phyloP scores from a whole-genome alignment of 2,113 vertebrate species.

The Opisthocomus hoazin region DNA sequence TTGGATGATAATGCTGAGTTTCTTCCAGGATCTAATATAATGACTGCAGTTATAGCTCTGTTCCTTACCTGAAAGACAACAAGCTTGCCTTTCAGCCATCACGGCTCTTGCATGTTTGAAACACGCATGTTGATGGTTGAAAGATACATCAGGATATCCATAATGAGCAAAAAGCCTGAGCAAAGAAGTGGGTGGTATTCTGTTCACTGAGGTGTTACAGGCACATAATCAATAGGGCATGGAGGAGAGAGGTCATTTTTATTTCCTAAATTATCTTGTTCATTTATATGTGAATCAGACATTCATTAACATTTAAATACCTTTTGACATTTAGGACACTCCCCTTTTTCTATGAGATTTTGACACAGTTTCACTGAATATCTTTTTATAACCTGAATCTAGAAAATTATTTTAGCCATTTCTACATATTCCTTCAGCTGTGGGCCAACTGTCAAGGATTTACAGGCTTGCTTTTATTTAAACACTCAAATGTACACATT shows the following conservation, averaged over 20 bases:
- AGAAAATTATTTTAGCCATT: conserved; percentile 32
- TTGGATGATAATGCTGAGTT: not conserved
- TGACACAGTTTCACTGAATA: conserved; percentile 16
- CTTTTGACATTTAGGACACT: conserved; percentile 51
- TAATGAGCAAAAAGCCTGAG: not conserved
- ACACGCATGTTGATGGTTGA: not conserved
- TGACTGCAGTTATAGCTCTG: not conserved
- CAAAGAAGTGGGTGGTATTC: not conserved
- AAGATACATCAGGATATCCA: not conserved
- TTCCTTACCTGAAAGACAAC: conserved; percentile 14
- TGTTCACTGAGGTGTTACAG: not conserved
- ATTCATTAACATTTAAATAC: conserved; percentile 56
- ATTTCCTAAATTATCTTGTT: conserved; percentile 42
- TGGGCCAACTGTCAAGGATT: not conserved
- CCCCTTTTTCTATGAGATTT: conserved; percentile 30
- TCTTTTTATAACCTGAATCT: conserved; percentile 17
- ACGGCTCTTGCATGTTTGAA: not conserved
- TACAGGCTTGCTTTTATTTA: not conserved
- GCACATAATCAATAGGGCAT: conserved; percentile 38
- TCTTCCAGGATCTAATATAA: conserved; percentile 3
- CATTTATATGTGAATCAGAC: conserved; percentile 36
- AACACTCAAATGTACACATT: not conserved
- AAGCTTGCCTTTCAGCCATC: not conserved
- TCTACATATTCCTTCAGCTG: not conserved
- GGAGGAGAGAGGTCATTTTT: conserved; percentile 12